Percentiles rank a stretch among this genome's conserved stretches.
These are phyloP conservation scores for Oreochromis grahami DNA, from an alignment of 2,797 vertebrate genomes.

Conservation along the genomic window DNA sequence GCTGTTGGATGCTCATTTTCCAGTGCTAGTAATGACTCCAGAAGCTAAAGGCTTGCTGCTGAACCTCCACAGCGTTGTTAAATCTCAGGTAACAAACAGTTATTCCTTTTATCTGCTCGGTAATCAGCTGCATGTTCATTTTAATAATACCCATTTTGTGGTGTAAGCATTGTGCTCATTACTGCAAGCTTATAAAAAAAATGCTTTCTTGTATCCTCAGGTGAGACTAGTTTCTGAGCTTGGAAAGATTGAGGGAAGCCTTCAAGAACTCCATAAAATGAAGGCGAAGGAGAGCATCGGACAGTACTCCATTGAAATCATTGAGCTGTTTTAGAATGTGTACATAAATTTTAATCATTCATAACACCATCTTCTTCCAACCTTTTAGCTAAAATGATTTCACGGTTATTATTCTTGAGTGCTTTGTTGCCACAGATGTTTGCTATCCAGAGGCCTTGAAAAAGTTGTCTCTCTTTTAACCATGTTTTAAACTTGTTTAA, in stretches of 20 bases:
- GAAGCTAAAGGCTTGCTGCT: constrained; percentile 84
- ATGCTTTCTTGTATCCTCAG: constrained; percentile 59
- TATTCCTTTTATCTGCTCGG: not conserved
- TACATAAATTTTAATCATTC: constrained; percentile 37
- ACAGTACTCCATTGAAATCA: constrained; percentile 91
- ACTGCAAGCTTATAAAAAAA: not conserved
- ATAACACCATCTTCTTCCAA: not conserved
- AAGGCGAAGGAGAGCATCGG: constrained; percentile 70
- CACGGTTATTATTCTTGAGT: not conserved
- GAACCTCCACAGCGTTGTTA: constrained; percentile 85
- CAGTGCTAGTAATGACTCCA: constrained; percentile 88
- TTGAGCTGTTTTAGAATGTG: constrained; percentile 84
- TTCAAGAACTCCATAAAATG: constrained; percentile 80
- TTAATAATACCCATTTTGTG: not conserved
- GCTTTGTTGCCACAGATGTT: not conserved
- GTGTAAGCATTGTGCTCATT: not conserved
- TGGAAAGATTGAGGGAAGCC: constrained; percentile 91
- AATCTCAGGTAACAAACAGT: constrained; percentile 80
- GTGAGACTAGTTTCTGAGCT: constrained; percentile 88
- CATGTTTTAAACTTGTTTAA: not conserved
- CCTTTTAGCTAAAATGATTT: not conserved
- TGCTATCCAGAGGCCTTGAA: not conserved
- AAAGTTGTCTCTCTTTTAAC: not conserved
- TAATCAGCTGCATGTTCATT: not conserved
- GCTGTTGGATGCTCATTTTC: constrained; percentile 92